These are phyloP conservation scores for Eilema depressum DNA, from an alignment of 2,888 invertebrate species.

Conservation along the genomic window DNA sequence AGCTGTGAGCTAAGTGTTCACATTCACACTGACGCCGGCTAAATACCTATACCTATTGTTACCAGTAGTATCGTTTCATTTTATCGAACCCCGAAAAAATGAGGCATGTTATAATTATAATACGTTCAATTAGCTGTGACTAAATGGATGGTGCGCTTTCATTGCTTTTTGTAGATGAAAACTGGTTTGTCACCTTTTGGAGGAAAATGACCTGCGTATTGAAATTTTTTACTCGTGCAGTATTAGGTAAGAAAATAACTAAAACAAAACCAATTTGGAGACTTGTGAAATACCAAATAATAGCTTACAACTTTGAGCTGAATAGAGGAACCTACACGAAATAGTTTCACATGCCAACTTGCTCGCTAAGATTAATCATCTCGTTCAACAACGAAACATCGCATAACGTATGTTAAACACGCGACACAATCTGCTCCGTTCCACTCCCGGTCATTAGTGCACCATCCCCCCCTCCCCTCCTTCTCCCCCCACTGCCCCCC, in stretches of 20 bases:
- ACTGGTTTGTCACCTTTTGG: too few species aligned
- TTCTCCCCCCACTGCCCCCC: background rate
- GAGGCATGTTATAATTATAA: background rate
- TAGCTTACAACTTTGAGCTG: background rate
- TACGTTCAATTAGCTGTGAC: too few species aligned
- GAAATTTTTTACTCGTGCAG: too few species aligned
- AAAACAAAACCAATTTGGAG: too few species aligned
- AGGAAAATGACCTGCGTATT: too few species aligned
- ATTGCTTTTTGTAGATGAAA: background rate
- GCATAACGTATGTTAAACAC: constrained; percentile 13
- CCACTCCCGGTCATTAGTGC: constrained; percentile 12
- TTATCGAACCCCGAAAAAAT: too few species aligned
- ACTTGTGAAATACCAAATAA: too few species aligned
- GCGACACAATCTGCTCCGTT: background rate
- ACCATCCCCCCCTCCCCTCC: background rate
- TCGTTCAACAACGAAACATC: background rate
- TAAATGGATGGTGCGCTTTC: background rate
- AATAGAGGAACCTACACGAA: background rate
- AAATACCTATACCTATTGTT: too few species aligned
- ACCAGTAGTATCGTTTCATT: too few species aligned
- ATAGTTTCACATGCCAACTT: background rate
- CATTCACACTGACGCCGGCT: background rate
- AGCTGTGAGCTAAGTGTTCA: background rate
- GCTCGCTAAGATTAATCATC: background rate
- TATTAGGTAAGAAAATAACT: too few species aligned